These are phyloP conservation scores for Ceyx margarethae DNA, from an alignment of 2,113 vertebrate genomes.

Conservation along the genomic window DNA sequence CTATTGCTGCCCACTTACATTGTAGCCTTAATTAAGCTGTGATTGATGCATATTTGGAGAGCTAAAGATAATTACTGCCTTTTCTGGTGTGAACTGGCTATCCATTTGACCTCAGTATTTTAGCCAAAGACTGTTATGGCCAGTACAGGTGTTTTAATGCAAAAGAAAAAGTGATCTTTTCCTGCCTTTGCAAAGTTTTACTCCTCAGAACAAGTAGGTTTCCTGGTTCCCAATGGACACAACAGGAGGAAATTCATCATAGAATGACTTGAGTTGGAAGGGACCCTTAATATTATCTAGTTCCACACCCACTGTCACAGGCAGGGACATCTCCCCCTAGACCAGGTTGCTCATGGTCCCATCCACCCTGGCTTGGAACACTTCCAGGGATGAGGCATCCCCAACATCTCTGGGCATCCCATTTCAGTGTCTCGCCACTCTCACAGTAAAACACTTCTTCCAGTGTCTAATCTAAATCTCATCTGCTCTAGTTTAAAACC, in stretches of 20 bases:
- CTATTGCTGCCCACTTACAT: not conserved
- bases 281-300: too few species aligned
- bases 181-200: not conserved
- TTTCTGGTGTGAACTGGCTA: not conserved
- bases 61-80: slow-evolving; percentile 15
- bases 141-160: not conserved
- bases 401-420: too few species aligned
- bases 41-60: slow-evolving; percentile 46
- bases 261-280: too few species aligned
- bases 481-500: too few species aligned
- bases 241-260: not conserved
- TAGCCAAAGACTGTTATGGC: not conserved
- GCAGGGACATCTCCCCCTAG: too few species aligned
- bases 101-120: not conserved
- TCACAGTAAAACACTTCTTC: too few species aligned
- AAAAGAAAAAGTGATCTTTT: not conserved
- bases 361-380: too few species aligned
- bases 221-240: not conserved
- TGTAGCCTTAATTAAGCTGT: slow-evolving; percentile 33
- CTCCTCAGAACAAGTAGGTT: not conserved
- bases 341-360: too few species aligned
- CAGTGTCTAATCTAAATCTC: too few species aligned
- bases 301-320: too few species aligned
- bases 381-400: too few species aligned
- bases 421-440: too few species aligned